Evolutionary conservation across 2,888 invertebrate species (phyloP).

Genomic region (Byasa hedistus): DNA sequence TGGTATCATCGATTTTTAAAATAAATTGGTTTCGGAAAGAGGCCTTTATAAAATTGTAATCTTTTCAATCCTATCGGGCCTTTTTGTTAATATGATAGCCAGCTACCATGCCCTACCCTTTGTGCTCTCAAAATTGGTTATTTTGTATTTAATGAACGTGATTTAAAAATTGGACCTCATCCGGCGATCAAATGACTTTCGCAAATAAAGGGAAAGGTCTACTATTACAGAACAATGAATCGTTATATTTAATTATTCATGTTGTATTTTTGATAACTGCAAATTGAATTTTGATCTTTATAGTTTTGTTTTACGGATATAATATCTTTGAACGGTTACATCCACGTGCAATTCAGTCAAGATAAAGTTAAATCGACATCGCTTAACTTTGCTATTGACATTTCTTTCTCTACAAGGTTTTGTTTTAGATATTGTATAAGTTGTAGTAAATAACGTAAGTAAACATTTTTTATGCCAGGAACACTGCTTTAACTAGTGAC

Average conservation of each 20-base stretch:
- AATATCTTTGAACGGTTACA: too few relatives aligned
- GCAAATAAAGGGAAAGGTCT: conserved; percentile 10
- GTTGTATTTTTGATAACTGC: background rate
- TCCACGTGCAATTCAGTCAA: too few relatives aligned
- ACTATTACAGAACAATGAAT: background rate
- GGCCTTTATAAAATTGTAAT: conserved; percentile 38
- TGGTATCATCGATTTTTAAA: conserved; percentile 39
- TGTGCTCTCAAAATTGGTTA: conserved; percentile 22
- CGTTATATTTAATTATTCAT: background rate
- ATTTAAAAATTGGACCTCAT: conserved; percentile 24
- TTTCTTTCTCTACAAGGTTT: too few relatives aligned
- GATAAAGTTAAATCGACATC: too few relatives aligned
- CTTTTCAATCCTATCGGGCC: conserved; percentile 33
- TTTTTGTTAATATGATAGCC: conserved; percentile 32
- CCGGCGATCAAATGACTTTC: conserved; percentile 14
- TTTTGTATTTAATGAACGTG: conserved; percentile 23
- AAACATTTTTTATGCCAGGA: too few relatives aligned
- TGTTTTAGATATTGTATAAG: too few relatives aligned
- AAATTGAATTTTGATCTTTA: too few relatives aligned
- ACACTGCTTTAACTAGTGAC: too few relatives aligned
- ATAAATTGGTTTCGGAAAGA: conserved; percentile 39
- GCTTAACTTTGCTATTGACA: too few relatives aligned
- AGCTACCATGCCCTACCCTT: conserved; percentile 18
- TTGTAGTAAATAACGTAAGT: too few relatives aligned
- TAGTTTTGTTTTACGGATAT: too few relatives aligned